Evolutionary conservation across 2,797 vertebrate species (phyloP).

Genomic region (Apogon hyalosoma): DNA sequence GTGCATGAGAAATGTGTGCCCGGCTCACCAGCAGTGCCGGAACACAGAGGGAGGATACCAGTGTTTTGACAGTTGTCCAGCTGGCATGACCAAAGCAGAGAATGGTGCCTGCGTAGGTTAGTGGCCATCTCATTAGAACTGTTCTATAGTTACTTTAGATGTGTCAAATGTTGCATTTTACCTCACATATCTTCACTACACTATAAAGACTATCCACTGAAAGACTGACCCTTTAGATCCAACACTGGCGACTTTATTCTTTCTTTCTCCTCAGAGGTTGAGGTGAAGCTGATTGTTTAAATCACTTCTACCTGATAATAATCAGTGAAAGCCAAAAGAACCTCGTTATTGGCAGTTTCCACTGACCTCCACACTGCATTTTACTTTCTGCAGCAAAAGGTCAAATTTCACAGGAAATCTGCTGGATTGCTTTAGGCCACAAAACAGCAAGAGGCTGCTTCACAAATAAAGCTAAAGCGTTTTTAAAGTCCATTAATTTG

Average conservation of each 20-base stretch:
- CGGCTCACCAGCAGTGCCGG: conserved; percentile 84
- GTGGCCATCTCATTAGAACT: conserved; percentile 19
- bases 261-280: neutral
- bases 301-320: neutral
- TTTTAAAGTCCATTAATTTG: conserved; percentile 7
- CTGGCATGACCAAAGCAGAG: conserved; percentile 83
- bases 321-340: neutral
- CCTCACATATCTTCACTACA: neutral
- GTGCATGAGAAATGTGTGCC: conserved; percentile 84
- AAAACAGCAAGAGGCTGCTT: conserved; percentile 10
- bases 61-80: conserved; percentile 85
- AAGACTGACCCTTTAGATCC: neutral
- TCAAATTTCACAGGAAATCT: conserved; percentile 41
- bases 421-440: conserved; percentile 21
- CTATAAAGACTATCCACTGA: neutral
- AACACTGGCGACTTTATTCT: neutral
- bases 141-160: conserved; percentile 8
- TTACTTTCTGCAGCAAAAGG: conserved; percentile 17
- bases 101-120: conserved; percentile 84
- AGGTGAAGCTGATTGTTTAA: neutral
- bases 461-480: neutral
- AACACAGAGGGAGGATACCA: conserved; percentile 88
- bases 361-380: neutral
- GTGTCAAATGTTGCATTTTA: neutral
- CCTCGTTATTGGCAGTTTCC: neutral